Base-by-base conservation (phyloP, 2,888 invertebrate species). In the Zaprionus bogoriensis region DNA sequence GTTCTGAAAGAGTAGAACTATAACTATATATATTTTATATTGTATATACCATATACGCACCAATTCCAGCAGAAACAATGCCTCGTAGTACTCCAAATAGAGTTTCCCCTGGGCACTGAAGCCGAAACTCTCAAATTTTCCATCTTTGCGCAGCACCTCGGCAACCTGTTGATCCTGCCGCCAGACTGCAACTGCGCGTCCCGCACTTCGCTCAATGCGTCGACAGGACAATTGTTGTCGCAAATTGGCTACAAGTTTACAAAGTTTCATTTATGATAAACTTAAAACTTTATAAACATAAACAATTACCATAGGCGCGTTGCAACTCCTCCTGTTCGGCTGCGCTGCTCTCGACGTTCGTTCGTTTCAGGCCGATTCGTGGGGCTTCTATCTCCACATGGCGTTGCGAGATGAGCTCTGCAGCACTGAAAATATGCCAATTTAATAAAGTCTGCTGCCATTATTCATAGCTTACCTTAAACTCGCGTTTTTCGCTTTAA, bases 101-200 rank as follows among this genome's bases (percentile, higher is more conserved):
- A 74, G 69, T 39, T 86, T 73, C 0, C 88, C 88, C 4, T 83
- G 59, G n/a, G 61, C 63, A 27, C 74, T 87, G 28, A 87, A 87
- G 0, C 90, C 90, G 60, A 89, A 91, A 12, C 72, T 76, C 5
- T 84, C 85, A 66, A 90, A 90, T 72, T 90, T 90, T 0, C 90
- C 91, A 74, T 89, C 89, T 55, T 89, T 90, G 2, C 77, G 87
- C 5, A 83, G 14, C 0, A 90, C 74, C 47, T 87, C 87, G 0
- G 89, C 89, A 2, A 84, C 85, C 50, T 84, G 77, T 44, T 74
- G 70, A 7, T 77, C 67, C 0, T 44, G 23, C 19, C 87, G 80
- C 90, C 90, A 90, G 1, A 60, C 72, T 0, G 82, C 90, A 25
- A 85, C 2, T 0, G 89, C 76, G n/a, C 91, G 81, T 3, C 87